phyloP scores from a whole-genome alignment of 2,113 vertebrate genomes.

The Anarhynchus alexandrinus region DNA sequence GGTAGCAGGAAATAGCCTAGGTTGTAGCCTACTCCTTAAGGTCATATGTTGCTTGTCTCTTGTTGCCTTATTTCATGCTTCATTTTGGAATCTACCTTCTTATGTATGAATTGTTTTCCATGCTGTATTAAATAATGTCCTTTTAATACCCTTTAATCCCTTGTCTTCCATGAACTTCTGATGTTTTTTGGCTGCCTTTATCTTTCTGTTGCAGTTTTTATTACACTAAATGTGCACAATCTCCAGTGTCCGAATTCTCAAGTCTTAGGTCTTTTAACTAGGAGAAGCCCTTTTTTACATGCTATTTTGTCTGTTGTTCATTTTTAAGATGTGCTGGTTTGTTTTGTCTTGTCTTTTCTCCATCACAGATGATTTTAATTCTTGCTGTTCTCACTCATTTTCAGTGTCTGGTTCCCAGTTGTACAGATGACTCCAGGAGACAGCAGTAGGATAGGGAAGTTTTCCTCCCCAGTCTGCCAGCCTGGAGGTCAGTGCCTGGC shows the following conservation, averaged over 20 bases:
- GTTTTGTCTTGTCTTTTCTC: not conserved
- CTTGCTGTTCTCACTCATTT: not conserved
- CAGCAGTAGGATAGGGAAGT: not conserved
- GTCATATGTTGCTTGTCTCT: not conserved
- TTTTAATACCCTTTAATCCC: not conserved
- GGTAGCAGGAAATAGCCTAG: not conserved
- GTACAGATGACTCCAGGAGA: not conserved
- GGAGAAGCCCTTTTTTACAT: not conserved
- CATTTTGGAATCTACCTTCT: not conserved
- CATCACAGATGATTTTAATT: not conserved
- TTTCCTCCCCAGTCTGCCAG: not conserved
- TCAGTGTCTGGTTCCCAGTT: not conserved
- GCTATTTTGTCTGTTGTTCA: not conserved
- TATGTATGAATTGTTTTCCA: not conserved
- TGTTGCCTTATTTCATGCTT: not conserved
- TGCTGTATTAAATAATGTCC: not conserved
- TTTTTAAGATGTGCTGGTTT: not conserved
- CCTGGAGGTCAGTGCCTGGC: not conserved
- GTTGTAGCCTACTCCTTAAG: not conserved
- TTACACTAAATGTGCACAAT: accelerated
- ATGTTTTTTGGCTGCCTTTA: not conserved
- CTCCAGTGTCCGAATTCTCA: not conserved
- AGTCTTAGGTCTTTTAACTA: not conserved
- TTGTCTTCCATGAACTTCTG: not conserved
- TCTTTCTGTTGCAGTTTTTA: not conserved